Evolutionary conservation across 2,797 vertebrate species (phyloP).

Genomic region (Phalanger gymnotis): DNA sequence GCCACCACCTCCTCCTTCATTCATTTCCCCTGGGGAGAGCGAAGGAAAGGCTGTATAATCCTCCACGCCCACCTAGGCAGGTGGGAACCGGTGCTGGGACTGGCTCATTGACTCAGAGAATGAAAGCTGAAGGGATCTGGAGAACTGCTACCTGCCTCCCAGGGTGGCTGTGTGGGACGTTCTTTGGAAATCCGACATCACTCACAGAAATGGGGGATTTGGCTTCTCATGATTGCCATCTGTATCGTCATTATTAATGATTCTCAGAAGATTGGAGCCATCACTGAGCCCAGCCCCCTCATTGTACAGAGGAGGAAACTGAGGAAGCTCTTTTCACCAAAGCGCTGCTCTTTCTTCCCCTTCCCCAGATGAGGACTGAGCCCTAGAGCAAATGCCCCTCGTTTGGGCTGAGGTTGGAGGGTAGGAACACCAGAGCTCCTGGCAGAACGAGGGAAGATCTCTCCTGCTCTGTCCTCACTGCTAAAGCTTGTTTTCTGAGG

Average conservation of each 20-base stretch:
- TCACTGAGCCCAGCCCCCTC: background rate
- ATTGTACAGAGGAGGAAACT: background rate
- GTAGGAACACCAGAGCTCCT: background rate
- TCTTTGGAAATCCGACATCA: background rate
- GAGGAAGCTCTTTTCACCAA: background rate
- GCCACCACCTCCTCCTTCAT: background rate
- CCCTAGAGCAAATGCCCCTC: background rate
- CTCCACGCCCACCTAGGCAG: background rate
- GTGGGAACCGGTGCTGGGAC: background rate
- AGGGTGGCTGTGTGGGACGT: background rate
- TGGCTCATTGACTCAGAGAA: background rate
- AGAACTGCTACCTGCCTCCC: background rate
- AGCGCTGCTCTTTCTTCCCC: background rate
- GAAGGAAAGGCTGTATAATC: background rate
- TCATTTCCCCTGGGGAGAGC: background rate
- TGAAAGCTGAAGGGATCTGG: background rate
- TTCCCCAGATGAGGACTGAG: background rate
- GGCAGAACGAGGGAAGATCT: background rate
- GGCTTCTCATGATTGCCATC: background rate
- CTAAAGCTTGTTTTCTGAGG: background rate
- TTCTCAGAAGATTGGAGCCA: background rate
- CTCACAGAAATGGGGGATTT: background rate
- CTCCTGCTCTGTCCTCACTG: background rate
- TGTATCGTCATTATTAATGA: no score
- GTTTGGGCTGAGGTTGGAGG: background rate